Base-by-base conservation (phyloP, 2,113 vertebrate genomes). In the Ptilorrhoa leucosticta region DNA sequence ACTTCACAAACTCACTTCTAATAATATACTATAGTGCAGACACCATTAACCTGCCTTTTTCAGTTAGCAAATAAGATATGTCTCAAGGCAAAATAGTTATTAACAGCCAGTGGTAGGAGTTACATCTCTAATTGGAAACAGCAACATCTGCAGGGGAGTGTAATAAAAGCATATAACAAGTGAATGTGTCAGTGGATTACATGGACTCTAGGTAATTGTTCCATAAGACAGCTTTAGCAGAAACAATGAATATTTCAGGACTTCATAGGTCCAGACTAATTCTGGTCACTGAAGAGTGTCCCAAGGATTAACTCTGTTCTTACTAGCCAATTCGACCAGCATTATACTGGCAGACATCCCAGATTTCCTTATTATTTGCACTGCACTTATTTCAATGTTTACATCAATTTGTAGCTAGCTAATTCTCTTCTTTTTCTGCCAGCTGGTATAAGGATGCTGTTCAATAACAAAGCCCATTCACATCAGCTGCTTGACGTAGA, bases 1-100 rank as follows among this genome's bases (percentile, higher is more conserved):
- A 96, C 97, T 96, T 98, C 98, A 98, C 98, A 98, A 98, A 98
- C 97, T 98, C 98, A 98, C 98, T 98, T 96, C 97, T 97, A 97
- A 98, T 98, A 98, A 98, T 97, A 98, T 96, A 97, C 95, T 95
- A 94, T 94, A 90, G 82, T 68, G 96, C 96, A 98, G 97, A 97
- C 97, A 97, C 97, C 97, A 98, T 98, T 98, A 98, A 98, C 98
- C 97, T 98, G 98, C 97, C 97, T 98, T 96, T 97, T 98, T 96
- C 97, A 98, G 98, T 98, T 98, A 98, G 94, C 97, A 97, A 97
- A 93, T 97, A 94, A 98, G 97, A 91, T 97, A 96, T 96, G 93
- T 98, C 97, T 97, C 82, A 96, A 94, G 96, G 98, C 97, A 97
- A 97, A 97, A 98, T 97, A 97, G 96, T 97, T 98, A 98, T 98